phyloP scores from a whole-genome alignment of 1,140 invertebrate species.

The Tyrophagus putrescentiae region DNA sequence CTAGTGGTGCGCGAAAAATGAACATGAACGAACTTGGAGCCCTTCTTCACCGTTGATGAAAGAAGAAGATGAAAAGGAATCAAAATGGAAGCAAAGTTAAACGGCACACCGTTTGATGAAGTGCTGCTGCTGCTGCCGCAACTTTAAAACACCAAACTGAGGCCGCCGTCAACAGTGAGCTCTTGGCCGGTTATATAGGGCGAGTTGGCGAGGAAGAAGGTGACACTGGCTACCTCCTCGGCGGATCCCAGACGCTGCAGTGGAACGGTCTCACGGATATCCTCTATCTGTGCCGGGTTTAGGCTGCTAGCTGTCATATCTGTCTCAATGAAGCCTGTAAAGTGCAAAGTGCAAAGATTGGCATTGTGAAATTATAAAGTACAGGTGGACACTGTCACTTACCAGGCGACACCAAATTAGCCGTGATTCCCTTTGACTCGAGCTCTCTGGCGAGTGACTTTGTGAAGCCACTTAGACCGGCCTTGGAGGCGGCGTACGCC shows the following conservation, averaged over 20 bases:
- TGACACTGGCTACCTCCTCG: conserved; percentile 10
- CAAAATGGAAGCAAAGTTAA: no score
- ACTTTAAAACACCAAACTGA: conserved; percentile 14
- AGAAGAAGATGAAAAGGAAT: no score
- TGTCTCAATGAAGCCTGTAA: conserved; percentile 23
- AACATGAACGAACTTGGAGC: no score
- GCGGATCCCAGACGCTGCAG: conserved; percentile 11
- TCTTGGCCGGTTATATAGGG: conserved; percentile 31
- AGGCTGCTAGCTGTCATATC: conserved; percentile 13
- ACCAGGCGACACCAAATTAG: conserved; percentile 28
- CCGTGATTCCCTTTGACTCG: conserved; percentile 30
- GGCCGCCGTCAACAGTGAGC: conserved; percentile 14
- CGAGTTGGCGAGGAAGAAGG: conserved; percentile 11
- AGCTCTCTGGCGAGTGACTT: conserved; percentile 39
- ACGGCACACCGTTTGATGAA: no score
- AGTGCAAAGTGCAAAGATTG: conserved; percentile 29
- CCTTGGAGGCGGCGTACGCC: conserved; percentile 39
- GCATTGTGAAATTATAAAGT: not conserved
- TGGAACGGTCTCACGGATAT: not conserved
- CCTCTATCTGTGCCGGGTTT: not conserved
- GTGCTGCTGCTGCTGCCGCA: no score
- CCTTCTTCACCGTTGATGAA: no score
- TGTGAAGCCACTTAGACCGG: conserved; percentile 38
- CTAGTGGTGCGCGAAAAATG: no score
- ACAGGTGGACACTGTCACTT: not conserved